These are phyloP conservation scores for Rhineura floridana DNA, from an alignment of 2,113 vertebrate species.

Conservation along the genomic window DNA sequence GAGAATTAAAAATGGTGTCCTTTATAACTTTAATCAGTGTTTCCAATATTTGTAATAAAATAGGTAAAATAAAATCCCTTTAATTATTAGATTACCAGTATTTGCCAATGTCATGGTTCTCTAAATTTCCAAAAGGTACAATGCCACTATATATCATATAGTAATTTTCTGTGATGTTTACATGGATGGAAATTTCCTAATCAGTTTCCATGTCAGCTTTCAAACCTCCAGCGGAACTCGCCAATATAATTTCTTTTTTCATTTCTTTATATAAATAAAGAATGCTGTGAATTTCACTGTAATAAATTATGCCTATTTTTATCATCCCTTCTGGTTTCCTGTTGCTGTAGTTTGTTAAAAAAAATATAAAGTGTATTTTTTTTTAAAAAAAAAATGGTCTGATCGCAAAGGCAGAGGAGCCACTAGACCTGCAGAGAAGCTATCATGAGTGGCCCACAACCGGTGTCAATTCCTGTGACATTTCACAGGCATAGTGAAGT, in stretches of 20 bases:
- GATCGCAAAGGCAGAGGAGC: no score
- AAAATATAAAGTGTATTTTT: no score
- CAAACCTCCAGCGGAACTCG: neutral
- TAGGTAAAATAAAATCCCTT: neutral
- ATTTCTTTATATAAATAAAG: neutral
- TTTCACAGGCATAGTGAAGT: no score
- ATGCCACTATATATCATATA: neutral
- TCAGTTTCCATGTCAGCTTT: neutral
- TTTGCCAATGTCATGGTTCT: neutral
- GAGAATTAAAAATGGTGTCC: no score
- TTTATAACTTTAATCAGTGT: neutral
- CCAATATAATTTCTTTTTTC: neutral
- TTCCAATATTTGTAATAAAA: neutral
- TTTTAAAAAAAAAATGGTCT: no score
- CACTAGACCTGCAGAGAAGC: no score
- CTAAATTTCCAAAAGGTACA: neutral
- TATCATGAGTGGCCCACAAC: no score
- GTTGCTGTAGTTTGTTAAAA: neutral
- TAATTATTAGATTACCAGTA: neutral
- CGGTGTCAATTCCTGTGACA: no score
- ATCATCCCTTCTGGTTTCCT: neutral
- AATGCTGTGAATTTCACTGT: neutral
- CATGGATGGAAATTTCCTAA: neutral
- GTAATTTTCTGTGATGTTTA: neutral
- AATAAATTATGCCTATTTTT: neutral